phyloP scores from a whole-genome alignment of 2,888 invertebrate species.

The Brachypalpus laphriformis region DNA sequence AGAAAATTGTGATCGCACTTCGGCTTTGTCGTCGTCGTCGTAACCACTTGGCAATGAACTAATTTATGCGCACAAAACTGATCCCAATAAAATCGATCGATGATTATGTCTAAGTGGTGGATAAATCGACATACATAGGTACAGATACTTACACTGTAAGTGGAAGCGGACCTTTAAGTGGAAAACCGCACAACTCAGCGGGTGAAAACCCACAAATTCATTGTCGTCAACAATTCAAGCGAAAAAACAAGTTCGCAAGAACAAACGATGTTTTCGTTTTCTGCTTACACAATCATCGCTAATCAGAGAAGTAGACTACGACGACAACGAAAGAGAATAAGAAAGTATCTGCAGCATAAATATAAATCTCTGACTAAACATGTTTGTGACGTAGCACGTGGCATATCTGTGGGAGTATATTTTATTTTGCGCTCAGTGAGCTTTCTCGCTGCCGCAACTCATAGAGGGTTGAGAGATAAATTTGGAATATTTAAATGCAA shows the following conservation, averaged over 20 bases:
- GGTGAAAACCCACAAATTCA: background rate
- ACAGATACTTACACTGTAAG: no score
- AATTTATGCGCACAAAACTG: slow-evolving; percentile 45
- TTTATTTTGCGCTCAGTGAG: background rate
- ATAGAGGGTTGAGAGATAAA: background rate
- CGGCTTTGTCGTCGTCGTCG: background rate
- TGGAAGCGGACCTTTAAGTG: no score
- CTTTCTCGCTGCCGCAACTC: background rate
- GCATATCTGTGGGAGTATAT: background rate
- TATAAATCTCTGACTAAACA: slow-evolving; percentile 23
- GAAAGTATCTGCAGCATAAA: slow-evolving; percentile 7
- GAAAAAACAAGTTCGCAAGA: slow-evolving; percentile 11
- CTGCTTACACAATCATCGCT: slow-evolving; percentile 10
- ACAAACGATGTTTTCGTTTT: slow-evolving; percentile 20
- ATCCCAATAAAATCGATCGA: slow-evolving; percentile 14
- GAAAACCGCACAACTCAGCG: slow-evolving; percentile 4
- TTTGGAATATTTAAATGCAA: background rate
- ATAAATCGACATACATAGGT: background rate
- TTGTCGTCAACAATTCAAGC: slow-evolving; percentile 8
- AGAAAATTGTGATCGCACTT: slow-evolving; percentile 35
- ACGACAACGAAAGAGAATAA: background rate
- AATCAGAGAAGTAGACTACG: background rate
- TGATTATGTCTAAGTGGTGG: background rate
- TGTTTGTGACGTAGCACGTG: slow-evolving; percentile 38
- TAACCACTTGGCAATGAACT: slow-evolving; percentile 43